phyloP scores from a whole-genome alignment of 2,113 vertebrate genomes.

The Morone chrysops region DNA sequence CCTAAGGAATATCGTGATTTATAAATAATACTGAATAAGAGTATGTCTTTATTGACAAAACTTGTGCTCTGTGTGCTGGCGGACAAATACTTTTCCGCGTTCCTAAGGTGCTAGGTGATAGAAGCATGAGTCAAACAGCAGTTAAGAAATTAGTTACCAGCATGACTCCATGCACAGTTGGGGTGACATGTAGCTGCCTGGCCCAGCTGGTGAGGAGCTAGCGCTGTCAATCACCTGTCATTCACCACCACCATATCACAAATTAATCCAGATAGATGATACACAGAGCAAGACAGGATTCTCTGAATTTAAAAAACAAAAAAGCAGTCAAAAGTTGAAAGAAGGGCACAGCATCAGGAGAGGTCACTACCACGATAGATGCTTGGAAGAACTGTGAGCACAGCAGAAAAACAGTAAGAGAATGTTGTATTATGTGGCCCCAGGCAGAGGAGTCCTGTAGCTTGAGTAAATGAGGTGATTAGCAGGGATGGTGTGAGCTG shows the following conservation, averaged over 20 bases:
- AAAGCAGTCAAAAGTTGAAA: conserved; percentile 46
- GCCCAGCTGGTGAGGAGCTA: conserved; percentile 53
- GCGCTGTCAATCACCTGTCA: conserved; percentile 74
- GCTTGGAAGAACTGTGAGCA: conserved; percentile 10
- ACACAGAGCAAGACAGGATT: not conserved
- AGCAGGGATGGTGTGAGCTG: conserved; percentile 77
- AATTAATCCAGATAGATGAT: conserved; percentile 53
- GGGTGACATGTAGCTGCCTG: conserved; percentile 61
- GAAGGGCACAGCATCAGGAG: conserved; percentile 16
- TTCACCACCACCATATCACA: conserved; percentile 23
- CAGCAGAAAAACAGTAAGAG: conserved; percentile 1
- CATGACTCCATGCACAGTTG: conserved; percentile 36
- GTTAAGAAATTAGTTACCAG: conserved; percentile 68
- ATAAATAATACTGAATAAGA: not conserved
- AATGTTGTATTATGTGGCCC: conserved; percentile 55
- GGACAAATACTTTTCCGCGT: conserved; percentile 35
- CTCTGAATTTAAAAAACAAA: conserved; percentile 19
- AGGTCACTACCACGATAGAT: not conserved
- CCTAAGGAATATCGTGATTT: not conserved
- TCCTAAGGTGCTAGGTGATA: conserved; percentile 36
- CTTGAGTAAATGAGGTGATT: conserved; percentile 79
- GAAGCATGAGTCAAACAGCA: conserved; percentile 56
- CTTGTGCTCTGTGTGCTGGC: not conserved
- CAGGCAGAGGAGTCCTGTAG: conserved; percentile 69
- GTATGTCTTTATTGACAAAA: conserved; percentile 16